Percentiles rank a stretch among this genome's conserved stretches.
These are phyloP conservation scores for Loriculus beryllinus DNA, from an alignment of 2,797 vertebrate species.

Conservation along the genomic window DNA sequence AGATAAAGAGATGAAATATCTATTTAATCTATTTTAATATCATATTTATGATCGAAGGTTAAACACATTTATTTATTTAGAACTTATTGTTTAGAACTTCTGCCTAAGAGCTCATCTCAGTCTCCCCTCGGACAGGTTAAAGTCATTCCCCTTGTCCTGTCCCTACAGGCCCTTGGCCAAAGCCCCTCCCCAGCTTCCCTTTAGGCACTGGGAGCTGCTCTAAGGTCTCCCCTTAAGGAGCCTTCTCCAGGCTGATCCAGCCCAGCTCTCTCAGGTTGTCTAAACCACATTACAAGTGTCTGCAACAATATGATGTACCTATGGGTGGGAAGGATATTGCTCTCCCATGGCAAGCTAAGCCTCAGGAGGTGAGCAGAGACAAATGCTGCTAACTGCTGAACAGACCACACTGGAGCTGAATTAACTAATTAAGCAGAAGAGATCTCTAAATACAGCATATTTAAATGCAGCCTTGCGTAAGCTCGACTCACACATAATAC, in stretches of 20 bases:
- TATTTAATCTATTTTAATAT: background rate
- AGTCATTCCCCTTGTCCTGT: background rate
- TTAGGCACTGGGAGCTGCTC: background rate
- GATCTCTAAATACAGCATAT: background rate
- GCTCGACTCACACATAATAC: background rate
- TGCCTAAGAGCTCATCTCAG: background rate
- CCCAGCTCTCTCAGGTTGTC: background rate
- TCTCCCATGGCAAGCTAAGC: background rate
- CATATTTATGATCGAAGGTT: background rate
- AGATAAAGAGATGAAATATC: background rate
- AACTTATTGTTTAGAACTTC: background rate
- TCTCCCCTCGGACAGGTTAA: background rate
- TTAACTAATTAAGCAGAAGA: background rate
- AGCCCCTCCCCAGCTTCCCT: background rate
- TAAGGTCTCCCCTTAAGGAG: background rate
- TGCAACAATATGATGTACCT: background rate
- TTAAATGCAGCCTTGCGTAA: background rate
- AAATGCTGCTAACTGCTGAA: background rate
- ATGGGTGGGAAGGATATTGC: fast-evolving
- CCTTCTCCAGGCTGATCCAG: background rate
- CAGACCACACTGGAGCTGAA: background rate
- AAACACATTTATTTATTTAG: background rate
- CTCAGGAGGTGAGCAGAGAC: background rate
- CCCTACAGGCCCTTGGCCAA: background rate
- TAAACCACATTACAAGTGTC: background rate